Evolutionary conservation across 2,888 invertebrate genomes (phyloP).

Genomic region (Mythimna impura): DNA sequence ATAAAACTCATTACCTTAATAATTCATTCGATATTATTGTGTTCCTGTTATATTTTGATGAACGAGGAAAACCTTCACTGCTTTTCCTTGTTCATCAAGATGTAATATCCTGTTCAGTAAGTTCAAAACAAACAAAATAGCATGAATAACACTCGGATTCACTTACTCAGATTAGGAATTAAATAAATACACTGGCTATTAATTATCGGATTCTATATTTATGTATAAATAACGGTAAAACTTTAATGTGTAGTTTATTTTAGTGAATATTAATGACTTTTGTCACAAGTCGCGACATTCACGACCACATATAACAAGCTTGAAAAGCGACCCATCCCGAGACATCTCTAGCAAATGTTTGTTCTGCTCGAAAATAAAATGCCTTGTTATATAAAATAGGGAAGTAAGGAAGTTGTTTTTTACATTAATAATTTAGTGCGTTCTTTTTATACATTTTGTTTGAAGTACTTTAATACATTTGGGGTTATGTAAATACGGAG

Average conservation of each 20-base stretch:
- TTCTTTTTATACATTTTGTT: constrained; percentile 4
- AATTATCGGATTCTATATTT: constrained; percentile 10
- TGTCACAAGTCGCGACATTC: not conserved
- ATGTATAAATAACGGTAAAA: constrained; percentile 1
- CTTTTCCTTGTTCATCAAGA: no score
- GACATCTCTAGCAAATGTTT: constrained; percentile 16
- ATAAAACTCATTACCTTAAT: not conserved
- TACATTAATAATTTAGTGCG: constrained; percentile 3
- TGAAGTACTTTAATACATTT: constrained; percentile 3
- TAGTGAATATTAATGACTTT: constrained; percentile 38
- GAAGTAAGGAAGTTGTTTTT: not conserved
- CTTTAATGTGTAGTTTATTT: constrained; percentile 28
- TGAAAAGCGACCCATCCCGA: not conserved
- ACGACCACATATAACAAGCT: not conserved
- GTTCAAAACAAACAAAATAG: constrained; percentile 7
- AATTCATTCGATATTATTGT: not conserved
- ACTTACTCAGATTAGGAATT: constrained; percentile 1
- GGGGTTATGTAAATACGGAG: not conserved
- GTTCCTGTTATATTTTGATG: not conserved
- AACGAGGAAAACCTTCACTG: not conserved
- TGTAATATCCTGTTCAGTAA: not conserved
- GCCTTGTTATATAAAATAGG: not conserved
- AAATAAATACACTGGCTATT: constrained; percentile 1
- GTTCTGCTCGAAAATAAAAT: constrained; percentile 11
- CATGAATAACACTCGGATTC: not conserved